These are phyloP conservation scores for Gandaritis pyraliata DNA, from an alignment of 2,888 invertebrate genomes.

Conservation along the genomic window DNA sequence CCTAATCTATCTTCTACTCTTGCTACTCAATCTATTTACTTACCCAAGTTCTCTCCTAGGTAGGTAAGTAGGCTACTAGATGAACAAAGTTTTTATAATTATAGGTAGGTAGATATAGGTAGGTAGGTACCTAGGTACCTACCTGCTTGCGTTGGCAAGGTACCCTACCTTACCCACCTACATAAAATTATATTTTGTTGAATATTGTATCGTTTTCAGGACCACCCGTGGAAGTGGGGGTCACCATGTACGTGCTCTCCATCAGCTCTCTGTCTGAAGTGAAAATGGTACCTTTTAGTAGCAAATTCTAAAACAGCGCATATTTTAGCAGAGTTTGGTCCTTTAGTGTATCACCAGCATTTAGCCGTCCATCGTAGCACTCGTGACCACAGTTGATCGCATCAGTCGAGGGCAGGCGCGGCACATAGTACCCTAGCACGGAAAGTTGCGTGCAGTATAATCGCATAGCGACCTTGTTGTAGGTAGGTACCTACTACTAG, in stretches of 20 bases:
- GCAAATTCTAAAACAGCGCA: constrained; percentile 76
- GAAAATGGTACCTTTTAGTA: constrained; percentile 86
- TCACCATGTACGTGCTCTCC: constrained; percentile 94
- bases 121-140: too few species aligned
- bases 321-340: constrained; percentile 73
- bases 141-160: background rate
- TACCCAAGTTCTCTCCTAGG: too few species aligned
- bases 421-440: constrained; percentile 42
- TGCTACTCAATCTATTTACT: too few species aligned
- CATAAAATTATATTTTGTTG: constrained; percentile 48
- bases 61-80: too few species aligned
- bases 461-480: constrained; percentile 14
- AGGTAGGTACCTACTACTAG: background rate
- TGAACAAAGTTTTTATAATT: too few species aligned
- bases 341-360: constrained; percentile 81
- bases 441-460: constrained; percentile 34
- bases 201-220: constrained; percentile 86
- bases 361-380: constrained; percentile 82
- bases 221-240: constrained; percentile 92
- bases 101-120: too few species aligned
- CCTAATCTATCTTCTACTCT: too few species aligned
- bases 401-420: constrained; percentile 55
- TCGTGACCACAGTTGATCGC: constrained; percentile 80
- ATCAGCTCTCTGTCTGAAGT: constrained; percentile 95
- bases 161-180: too few species aligned